Evolutionary conservation across 2,888 invertebrate genomes (phyloP).

Genomic region (Conus canariensis): DNA sequence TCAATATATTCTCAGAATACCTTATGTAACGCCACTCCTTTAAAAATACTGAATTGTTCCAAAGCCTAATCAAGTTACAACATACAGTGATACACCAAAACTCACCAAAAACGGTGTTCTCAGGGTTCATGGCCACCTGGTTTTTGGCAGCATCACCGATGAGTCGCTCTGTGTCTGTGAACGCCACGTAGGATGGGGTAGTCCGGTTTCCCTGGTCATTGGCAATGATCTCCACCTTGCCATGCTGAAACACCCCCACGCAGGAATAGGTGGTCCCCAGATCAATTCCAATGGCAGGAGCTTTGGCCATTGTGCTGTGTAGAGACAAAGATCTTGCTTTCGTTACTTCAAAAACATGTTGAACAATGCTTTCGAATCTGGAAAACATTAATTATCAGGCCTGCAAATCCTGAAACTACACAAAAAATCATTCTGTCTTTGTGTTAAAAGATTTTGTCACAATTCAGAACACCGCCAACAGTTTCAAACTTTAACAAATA

Average conservation of each 20-base stretch:
- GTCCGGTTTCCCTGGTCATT: conserved; percentile 85
- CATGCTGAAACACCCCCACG: conserved; percentile 80
- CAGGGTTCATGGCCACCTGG: conserved; percentile 83
- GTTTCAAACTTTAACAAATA: too few species aligned
- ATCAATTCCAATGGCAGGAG: conserved; percentile 89
- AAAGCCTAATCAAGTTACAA: too few species aligned
- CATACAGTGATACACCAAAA: background rate
- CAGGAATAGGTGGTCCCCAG: conserved; percentile 90
- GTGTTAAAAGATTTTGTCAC: too few species aligned
- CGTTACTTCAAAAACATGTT: background rate
- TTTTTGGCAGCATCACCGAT: conserved; percentile 80
- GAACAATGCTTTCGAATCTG: background rate
- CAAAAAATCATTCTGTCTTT: too few species aligned
- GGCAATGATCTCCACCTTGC: conserved; percentile 81
- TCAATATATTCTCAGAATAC: too few species aligned
- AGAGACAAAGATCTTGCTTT: conserved; percentile 48
- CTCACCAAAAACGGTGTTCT: conserved; percentile 83
- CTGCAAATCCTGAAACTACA: too few species aligned
- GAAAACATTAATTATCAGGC: too few species aligned
- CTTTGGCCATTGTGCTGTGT: conserved; percentile 57
- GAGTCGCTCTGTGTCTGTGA: conserved; percentile 82
- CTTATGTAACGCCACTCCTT: too few species aligned
- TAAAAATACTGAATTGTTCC: too few species aligned
- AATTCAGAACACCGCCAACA: too few species aligned
- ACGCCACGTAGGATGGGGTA: conserved; percentile 88